Base-by-base conservation (phyloP, 2,888 invertebrate genomes). In the Andricus curvator region DNA sequence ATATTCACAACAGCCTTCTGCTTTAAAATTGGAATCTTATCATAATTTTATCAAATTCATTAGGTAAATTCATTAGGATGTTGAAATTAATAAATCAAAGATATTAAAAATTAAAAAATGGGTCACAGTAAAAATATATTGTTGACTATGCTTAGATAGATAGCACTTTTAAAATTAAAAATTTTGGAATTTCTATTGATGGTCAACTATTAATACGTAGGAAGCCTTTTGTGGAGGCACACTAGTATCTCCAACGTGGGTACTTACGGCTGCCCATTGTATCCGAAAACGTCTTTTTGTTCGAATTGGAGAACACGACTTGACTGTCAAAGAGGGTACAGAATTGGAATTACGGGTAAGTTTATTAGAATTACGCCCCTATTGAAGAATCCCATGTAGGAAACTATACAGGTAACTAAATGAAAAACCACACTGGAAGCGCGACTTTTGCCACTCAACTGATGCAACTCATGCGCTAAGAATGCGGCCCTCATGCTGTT, bases 191-290 rank as follows among this genome's bases (percentile, higher is more conserved):
- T 8, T 17, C 20, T 56, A 41, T 37, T 17, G 4, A 66, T 17
- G n/a, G 41, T 25, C 60, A 48, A 37, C 67, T 76, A 82, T 78
- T 80, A 22, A 86, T 81, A 85, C 89, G 89, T 41, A 97, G 96
- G 98, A 98, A 93, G 96, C 97, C 44, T 97, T 97, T 90, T 98
- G 98, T 90, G 98, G 98, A 0, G 98, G 98, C 2, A 97, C 98
- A 2, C 92, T 98, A 48, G 95, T 98, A 25, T 95, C 96, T 0
- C 94, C 96, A 0, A 94, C 95, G 68, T 98, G 98, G 97, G 96
- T 98, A 68, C 94, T 98, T 80, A 97, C 98, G 0, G 97, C 97
- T 0, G 97, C 97, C 1, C 98, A 98, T 90, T 98, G 98, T 91
- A 95, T 97, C 44, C 94, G 96, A 84, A 95, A 96, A 84, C 95